These are phyloP conservation scores for Coremacera marginata DNA, from an alignment of 2,888 invertebrate genomes.

Conservation along the genomic window DNA sequence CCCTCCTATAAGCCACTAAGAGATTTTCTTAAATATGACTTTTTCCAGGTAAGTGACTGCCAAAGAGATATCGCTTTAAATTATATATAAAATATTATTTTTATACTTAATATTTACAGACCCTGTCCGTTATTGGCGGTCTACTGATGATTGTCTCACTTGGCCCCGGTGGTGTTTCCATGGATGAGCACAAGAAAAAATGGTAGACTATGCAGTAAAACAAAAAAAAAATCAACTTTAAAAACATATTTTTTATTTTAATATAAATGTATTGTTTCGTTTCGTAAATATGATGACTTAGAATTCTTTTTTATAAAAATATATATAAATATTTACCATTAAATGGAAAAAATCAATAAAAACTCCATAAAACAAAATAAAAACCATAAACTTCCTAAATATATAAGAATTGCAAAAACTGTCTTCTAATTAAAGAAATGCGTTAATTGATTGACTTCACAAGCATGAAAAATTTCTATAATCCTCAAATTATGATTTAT, in stretches of 20 bases:
- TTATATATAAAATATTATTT: not conserved
- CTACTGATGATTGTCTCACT: constrained; percentile 97
- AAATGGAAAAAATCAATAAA: constrained; percentile 25
- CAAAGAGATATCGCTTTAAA: not conserved
- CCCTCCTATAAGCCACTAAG: constrained; percentile 95
- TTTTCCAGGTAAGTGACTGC: constrained; percentile 88
- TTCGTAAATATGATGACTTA: constrained; percentile 45
- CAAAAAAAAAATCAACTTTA: constrained; percentile 9
- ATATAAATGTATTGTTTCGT: constrained; percentile 49
- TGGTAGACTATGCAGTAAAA: constrained; percentile 69
- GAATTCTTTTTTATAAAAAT: constrained; percentile 47
- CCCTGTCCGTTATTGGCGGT: constrained; percentile 98
- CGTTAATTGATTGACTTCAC: too few relatives aligned
- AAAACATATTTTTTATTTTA: constrained; percentile 43
- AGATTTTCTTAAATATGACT: constrained; percentile 99
- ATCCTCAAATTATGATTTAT: not conserved
- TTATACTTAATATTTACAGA: constrained; percentile 77
- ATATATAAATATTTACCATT: constrained; percentile 18
- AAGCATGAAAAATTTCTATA: not conserved
- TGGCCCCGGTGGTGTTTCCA: constrained; percentile 98
- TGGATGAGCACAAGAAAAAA: constrained; percentile 99
- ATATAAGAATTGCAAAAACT: not conserved
- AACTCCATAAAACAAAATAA: constrained; percentile 26
- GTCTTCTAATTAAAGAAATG: not conserved
- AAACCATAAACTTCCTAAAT: constrained; percentile 32